A percentile compares a stretch with the other conserved stretches of the same genome.
phyloP scores from a whole-genome alignment of 1,140 invertebrate genomes.

The Drosophila paulistorum region DNA sequence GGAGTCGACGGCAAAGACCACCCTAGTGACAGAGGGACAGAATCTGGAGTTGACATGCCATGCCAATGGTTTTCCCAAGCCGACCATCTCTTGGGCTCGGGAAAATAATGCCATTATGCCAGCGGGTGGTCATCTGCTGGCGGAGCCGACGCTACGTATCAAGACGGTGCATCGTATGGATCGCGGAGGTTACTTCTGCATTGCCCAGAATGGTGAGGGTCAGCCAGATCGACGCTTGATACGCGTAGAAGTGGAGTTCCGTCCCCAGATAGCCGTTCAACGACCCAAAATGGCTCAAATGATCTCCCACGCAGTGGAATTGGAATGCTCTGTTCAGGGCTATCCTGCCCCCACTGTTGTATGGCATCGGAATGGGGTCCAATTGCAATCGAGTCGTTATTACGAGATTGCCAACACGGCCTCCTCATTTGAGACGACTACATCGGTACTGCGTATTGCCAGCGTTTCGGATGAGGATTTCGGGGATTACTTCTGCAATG shows the following conservation, averaged over 20 bases:
- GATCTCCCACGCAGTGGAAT: conserved; percentile 90
- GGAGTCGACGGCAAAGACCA: conserved; percentile 88
- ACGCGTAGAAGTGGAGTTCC: conserved; percentile 91
- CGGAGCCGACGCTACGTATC: conserved; percentile 90
- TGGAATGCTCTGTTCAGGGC: conserved; percentile 92
- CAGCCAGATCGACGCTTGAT: conserved; percentile 89
- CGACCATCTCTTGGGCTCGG: conserved; percentile 91
- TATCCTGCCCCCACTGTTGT: conserved; percentile 91
- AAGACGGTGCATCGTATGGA: conserved; percentile 88
- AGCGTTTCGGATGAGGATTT: conserved; percentile 91
- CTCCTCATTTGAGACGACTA: conserved; percentile 90
- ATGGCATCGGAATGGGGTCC: conserved; percentile 89
- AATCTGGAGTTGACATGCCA: conserved; percentile 89
- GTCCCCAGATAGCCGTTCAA: conserved; percentile 89
- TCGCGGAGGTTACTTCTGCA: conserved; percentile 93
- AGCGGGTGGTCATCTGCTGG: conserved; percentile 89
- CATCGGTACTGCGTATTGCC: conserved; percentile 90
- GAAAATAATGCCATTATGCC: conserved; percentile 92
- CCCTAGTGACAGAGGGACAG: conserved; percentile 89
- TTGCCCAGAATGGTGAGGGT: conserved; percentile 93
- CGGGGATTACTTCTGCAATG: conserved; percentile 90
- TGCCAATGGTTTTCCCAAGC: conserved; percentile 88
- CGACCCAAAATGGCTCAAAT: conserved; percentile 89
- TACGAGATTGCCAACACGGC: conserved; percentile 90
- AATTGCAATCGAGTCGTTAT: conserved; percentile 89